Percentiles rank a stretch among this genome's conserved stretches.
These are phyloP conservation scores for Phocoena phocoena DNA, from an alignment of 2,113 vertebrate genomes.

Conservation along the genomic window DNA sequence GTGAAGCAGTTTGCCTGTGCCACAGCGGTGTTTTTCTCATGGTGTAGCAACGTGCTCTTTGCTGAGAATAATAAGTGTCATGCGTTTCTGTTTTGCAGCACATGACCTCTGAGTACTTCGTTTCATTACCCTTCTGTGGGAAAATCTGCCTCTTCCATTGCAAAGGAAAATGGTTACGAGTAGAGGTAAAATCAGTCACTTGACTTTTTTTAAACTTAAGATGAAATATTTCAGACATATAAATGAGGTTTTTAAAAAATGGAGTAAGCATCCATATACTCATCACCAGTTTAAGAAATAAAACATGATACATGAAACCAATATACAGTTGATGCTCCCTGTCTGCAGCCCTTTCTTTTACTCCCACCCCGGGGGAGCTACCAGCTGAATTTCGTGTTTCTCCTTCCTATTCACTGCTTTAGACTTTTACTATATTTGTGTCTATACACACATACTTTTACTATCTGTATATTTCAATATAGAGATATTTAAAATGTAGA, in stretches of 20 bases:
- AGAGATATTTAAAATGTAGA: neutral
- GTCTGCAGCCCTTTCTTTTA: neutral
- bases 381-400: neutral
- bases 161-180: slow-evolving; percentile 93
- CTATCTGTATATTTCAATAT: neutral
- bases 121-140: slow-evolving; percentile 92
- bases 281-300: neutral
- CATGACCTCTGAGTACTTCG: slow-evolving; percentile 86
- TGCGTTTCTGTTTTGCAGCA: slow-evolving; percentile 80
- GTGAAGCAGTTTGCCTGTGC: neutral
- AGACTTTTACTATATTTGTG: neutral
- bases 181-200: slow-evolving; percentile 87
- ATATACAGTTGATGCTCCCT: neutral
- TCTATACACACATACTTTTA: neutral
- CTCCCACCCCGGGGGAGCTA: neutral
- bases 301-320: neutral
- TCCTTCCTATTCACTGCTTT: neutral
- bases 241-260: neutral
- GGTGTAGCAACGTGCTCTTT: neutral
- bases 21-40: neutral
- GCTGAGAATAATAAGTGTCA: neutral
- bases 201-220: neutral
- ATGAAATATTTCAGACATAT: neutral
- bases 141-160: slow-evolving; percentile 92
- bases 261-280: neutral